phyloP scores from a whole-genome alignment of 2,888 invertebrate species.

The Heliconius hortense region DNA sequence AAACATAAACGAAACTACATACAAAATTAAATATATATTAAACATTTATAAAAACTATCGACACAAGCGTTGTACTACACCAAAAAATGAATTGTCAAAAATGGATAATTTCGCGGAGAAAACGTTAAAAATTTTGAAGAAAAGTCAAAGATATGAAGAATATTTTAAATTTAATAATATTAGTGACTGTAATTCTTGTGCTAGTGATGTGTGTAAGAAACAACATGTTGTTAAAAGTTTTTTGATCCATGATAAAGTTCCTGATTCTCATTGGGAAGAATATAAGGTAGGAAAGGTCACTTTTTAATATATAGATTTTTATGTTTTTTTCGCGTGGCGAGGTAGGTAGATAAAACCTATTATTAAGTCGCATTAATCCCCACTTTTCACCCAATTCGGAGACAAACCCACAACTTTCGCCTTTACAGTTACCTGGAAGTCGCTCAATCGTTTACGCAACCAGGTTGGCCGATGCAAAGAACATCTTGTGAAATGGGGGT shows the following conservation, averaged over 20 bases:
- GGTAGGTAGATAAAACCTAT: not conserved
- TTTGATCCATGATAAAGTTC: constrained; percentile 55
- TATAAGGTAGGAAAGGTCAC: constrained; percentile 60
- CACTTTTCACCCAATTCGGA: too few species aligned
- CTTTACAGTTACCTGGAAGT: too few species aligned
- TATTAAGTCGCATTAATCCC: too few species aligned
- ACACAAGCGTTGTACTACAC: constrained; percentile 49
- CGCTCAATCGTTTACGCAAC: too few species aligned
- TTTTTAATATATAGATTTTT: not conserved
- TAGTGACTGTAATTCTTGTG: constrained; percentile 52
- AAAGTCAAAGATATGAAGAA: constrained; percentile 53
- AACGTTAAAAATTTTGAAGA: constrained; percentile 52
- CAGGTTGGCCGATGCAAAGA: too few species aligned
- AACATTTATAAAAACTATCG: constrained; percentile 49
- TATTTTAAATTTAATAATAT: constrained; percentile 53
- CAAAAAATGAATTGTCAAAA: constrained; percentile 39
- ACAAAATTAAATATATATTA: constrained; percentile 51
- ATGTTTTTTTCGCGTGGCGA: not conserved
- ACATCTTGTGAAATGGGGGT: too few species aligned
- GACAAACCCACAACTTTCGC: too few species aligned
- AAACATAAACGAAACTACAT: constrained; percentile 51
- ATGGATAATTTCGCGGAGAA: constrained; percentile 49
- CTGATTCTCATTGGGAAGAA: constrained; percentile 66
- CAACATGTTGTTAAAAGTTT: constrained; percentile 57
- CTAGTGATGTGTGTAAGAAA: constrained; percentile 47